Evolutionary conservation across 2,113 vertebrate species (phyloP), one percentile per base, ranked within the genome.

Genomic region (Natator depressus): DNA sequence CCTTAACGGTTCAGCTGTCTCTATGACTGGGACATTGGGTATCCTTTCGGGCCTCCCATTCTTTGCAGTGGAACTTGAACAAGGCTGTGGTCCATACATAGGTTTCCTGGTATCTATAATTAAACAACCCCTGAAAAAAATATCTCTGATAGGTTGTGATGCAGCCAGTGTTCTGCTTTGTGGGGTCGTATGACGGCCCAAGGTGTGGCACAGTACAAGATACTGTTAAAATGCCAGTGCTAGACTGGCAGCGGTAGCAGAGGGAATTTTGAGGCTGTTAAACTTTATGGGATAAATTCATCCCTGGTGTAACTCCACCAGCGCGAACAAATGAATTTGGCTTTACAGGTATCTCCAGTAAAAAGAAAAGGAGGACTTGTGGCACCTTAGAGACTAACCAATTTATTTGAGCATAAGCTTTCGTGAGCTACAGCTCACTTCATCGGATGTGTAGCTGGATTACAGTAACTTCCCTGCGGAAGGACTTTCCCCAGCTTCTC

Each of bases 401-500:
- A n/a, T n/a, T n/a, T n/a, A n/a, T n/a, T n/a, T n/a, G n/a, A n/a
- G n/a, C n/a, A n/a, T n/a, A n/a, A n/a, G n/a, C n/a, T n/a, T n/a
- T n/a, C n/a, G n/a, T n/a, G n/a, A n/a, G n/a, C n/a, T n/a, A n/a
- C n/a, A n/a, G n/a, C n/a, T n/a, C n/a, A n/a, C n/a, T n/a, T n/a
- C n/a, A n/a, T n/a, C n/a, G n/a, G n/a, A n/a, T n/a, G n/a, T 11
- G n/a, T 10, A 16, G 25, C 42, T 25, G 12, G 75, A 47, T 16
- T 78, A 47, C 46, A 50, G 84, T 38, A 51, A 86, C 69, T 95
- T 92, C 82, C 85, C 92, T 93, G 92, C 85, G 93, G 82, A 80
- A 49, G 11, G 27, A 89, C 85, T 91, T 75, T 88, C 65, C 75
- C 82, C 65, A 92, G 96, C 95, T 87, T 95, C 96, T 93, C 47